Conservation (phyloP, 2,113 vertebrate genomes). For the Oryzias melastigma region DNA sequence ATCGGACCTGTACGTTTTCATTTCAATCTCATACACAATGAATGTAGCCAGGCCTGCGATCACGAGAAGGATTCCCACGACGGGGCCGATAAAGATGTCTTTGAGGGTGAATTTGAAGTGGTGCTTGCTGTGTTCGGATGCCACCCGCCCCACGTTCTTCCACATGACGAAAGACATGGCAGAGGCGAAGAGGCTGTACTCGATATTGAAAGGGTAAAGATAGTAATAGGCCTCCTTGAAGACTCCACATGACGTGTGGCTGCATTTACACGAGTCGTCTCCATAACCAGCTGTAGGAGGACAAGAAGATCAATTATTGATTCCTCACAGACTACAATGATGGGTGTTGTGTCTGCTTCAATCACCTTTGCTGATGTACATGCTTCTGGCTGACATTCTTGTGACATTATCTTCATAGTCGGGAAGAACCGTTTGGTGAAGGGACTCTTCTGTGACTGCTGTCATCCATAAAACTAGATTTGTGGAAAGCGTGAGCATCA, state of each 20-base stretch:
- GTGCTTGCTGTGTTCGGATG: slow-evolving; percentile 71
- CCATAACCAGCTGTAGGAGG: slow-evolving; percentile 56
- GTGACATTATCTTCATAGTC: slow-evolving; percentile 7
- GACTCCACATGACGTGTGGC: slow-evolving; percentile 77
- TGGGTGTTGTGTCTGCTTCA: neutral
- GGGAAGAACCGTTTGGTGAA: slow-evolving; percentile 81
- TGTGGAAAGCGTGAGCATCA: slow-evolving; percentile 91
- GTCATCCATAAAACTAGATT: slow-evolving; percentile 93
- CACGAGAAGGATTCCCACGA: slow-evolving; percentile 79
- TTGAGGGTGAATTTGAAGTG: slow-evolving; percentile 72
- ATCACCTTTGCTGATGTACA: slow-evolving; percentile 48
- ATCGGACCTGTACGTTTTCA: slow-evolving; percentile 42
- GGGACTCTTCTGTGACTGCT: slow-evolving; percentile 88
- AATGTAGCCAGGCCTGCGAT: slow-evolving; percentile 85
- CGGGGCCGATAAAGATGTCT: slow-evolving; percentile 78
- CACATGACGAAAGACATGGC: slow-evolving; percentile 93
- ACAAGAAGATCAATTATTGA: neutral
- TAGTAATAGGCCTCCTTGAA: slow-evolving; percentile 88
- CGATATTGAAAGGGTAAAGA: slow-evolving; percentile 93
- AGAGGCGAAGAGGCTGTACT: slow-evolving; percentile 93
- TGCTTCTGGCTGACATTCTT: neutral
- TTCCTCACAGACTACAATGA: neutral
- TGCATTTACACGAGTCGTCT: slow-evolving; percentile 77
- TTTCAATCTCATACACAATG: slow-evolving; percentile 86
- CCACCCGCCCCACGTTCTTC: slow-evolving; percentile 88